Base-by-base conservation (phyloP, 2,113 vertebrate genomes). In the Peromyscus californicus region DNA sequence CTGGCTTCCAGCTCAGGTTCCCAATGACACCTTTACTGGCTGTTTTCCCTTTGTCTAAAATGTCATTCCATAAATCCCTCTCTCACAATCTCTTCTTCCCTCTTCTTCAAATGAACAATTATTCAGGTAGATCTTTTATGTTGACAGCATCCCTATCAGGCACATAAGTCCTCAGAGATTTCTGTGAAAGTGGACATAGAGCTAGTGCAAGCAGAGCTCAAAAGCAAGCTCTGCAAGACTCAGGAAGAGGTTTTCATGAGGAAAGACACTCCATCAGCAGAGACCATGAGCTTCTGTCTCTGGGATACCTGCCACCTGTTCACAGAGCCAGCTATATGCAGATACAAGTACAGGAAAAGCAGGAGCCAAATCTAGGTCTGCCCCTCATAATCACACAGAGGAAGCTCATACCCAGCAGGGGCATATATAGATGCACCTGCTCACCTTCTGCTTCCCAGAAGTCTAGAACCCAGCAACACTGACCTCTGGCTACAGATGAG, bases 31-130 rank as follows among this genome's bases (percentile, higher is more conserved):
- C 74, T 93, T 76, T 42, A 79, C 75, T 33, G 63, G 48, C 82
- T 70, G 17, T 72, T 90, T 69, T 57, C 10, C 59, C 72, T 91
- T 93, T 90, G 95, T 36, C 92, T 96, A 96, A 93, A 94, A 93
- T 61, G 74, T 97, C 63, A 90, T 93, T 93, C 91, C 48, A 89
- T n/a, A 94, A 97, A 69, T n/a, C 16, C 36, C 54, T 57, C 33
- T 91, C 80, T 85, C 57, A 83, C 74, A 74, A 24, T 65, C 65
- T 82, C 69, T 83, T 92, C 90, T 91, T 42, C 91, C 48, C 93
- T 16, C 31, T 26, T 90, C 84, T 96, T 93, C 72, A 96, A 97
- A 78, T 39, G 89, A 96, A 92, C 59, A 90, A 5, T 24, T 48
- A 17, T 70, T 97, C 83, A 26, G 83, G 82, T 69, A 96, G 95